phyloP scores from a whole-genome alignment of 2,113 vertebrate species.

The Cyprinus carpio region DNA sequence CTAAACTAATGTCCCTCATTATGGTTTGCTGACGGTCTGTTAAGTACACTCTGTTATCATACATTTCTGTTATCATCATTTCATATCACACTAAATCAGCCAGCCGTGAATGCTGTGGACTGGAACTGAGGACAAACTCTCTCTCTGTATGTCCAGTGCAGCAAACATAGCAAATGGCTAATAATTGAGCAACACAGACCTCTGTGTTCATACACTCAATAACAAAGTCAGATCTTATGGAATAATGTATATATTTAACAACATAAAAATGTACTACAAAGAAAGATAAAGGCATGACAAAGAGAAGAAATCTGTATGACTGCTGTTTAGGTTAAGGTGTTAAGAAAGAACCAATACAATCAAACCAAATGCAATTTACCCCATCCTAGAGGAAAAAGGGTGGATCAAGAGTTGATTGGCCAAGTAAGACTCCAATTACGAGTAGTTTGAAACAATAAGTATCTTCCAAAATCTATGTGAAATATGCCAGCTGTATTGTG shows the following conservation, averaged over 20 bases:
- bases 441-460: too few species aligned
- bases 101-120: constrained; percentile 25
- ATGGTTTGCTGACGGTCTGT: neutral
- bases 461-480: too few species aligned
- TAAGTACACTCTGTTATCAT: constrained; percentile 1
- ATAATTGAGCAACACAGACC: constrained; percentile 10
- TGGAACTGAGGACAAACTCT: constrained; percentile 27
- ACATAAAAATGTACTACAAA: neutral
- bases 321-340: too few species aligned
- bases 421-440: too few species aligned
- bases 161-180: neutral
- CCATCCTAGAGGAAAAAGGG: too few species aligned
- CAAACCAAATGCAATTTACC: too few species aligned
- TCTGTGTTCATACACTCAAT: neutral
- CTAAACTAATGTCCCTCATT: neutral
- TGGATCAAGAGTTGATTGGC: too few species aligned
- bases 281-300: too few species aligned
- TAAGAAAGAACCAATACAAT: too few species aligned
- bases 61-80: too few species aligned
- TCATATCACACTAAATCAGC: too few species aligned
- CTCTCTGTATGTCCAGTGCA: constrained; percentile 13
- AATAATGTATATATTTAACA: neutral
- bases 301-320: neutral
- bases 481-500: too few species aligned
- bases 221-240: neutral